Percentiles rank a stretch among this genome's conserved stretches.
phyloP scores from a whole-genome alignment of 2,888 invertebrate species.

The Margaritifera margaritifera region DNA sequence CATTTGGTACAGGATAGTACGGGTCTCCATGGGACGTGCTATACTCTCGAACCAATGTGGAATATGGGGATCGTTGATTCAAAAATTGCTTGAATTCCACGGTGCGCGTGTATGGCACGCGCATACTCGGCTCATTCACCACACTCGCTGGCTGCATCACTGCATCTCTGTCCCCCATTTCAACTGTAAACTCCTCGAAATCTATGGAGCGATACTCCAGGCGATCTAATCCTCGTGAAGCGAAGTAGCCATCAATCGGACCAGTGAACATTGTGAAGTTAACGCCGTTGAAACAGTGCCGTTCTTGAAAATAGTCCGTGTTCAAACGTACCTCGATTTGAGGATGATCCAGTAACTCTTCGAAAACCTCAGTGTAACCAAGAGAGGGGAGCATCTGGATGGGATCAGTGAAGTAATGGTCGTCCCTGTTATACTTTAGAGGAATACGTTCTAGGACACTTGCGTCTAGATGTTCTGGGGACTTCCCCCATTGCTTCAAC shows the following conservation, averaged over 20 bases:
- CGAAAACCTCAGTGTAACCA: constrained; percentile 12
- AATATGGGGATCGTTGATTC: constrained; percentile 1
- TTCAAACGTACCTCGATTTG: constrained; percentile 2
- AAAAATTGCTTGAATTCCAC: constrained; percentile 15
- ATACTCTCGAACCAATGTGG: constrained; percentile 5
- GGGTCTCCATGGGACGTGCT: constrained; percentile 6
- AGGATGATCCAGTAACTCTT: constrained; percentile 6
- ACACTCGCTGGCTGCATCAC: constrained; percentile 2
- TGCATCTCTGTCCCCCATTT: background rate
- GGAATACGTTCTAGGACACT: constrained; percentile 12
- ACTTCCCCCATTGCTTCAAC: constrained; percentile 13
- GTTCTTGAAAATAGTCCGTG: constrained; percentile 3
- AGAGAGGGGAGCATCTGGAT: constrained; percentile 5
- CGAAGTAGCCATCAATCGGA: constrained; percentile 10
- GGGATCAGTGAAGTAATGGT: constrained; percentile 11
- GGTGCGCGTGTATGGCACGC: constrained; percentile 1
- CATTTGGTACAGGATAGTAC: constrained; percentile 14
- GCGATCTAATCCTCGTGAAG: background rate
- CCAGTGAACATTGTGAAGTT: constrained; percentile 6
- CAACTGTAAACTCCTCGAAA: background rate
- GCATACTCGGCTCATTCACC: constrained; percentile 10
- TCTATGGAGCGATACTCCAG: constrained; percentile 9
- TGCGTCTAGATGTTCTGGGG: constrained; percentile 10
- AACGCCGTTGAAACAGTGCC: background rate
- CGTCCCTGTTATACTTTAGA: constrained; percentile 6